Evolutionary conservation across 2,113 vertebrate species (phyloP).

Genomic region (Tragelaphus strepsiceros): DNA sequence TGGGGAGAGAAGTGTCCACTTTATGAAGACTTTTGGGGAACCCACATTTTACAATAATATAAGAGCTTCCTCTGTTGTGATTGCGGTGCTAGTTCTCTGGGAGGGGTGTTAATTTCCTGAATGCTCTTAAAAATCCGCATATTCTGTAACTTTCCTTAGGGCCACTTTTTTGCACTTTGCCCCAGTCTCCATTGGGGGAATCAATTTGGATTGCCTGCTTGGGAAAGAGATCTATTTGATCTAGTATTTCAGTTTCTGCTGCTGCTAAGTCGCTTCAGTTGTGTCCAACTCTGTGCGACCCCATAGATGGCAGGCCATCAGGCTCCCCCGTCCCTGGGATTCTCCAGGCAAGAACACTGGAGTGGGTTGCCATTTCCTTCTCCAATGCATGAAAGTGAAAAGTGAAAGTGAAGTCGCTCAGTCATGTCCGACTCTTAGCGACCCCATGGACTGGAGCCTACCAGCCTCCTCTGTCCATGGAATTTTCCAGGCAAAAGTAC

Average conservation of each 20-base stretch:
- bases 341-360: too few relatives aligned
- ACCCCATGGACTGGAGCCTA: too few relatives aligned
- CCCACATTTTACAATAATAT: constrained; percentile 1
- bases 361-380: too few relatives aligned
- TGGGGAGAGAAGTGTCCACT: not conserved
- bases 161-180: not conserved
- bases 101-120: not conserved
- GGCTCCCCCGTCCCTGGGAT: too few relatives aligned
- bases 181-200: not conserved
- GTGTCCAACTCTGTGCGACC: too few relatives aligned
- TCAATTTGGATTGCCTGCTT: not conserved
- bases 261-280: too few relatives aligned
- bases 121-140: not conserved
- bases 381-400: too few relatives aligned
- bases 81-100: not conserved
- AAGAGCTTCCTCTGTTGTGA: not conserved
- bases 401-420: too few relatives aligned
- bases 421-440: too few relatives aligned
- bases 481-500: too few relatives aligned
- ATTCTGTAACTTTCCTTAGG: not conserved
- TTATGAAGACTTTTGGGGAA: not conserved
- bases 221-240: not conserved
- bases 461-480: too few relatives aligned
- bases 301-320: too few relatives aligned
- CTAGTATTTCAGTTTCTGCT: not conserved